These are phyloP conservation scores for Ceyx melanurus DNA, from an alignment of 2,113 vertebrate species.

Conservation along the genomic window DNA sequence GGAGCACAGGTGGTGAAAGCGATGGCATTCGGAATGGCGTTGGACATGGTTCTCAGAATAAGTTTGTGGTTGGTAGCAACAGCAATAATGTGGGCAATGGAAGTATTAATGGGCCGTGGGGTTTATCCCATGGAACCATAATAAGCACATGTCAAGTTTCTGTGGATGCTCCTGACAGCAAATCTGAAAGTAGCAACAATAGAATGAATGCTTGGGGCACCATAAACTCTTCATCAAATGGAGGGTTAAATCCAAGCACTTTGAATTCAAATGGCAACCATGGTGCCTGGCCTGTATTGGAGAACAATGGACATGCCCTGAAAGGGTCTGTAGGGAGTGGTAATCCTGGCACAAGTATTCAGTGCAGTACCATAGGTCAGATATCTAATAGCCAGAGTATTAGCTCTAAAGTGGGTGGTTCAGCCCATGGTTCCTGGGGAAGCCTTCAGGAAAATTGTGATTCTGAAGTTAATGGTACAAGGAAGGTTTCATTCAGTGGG, in stretches of 20 bases:
- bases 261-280: slow-evolving; percentile 95
- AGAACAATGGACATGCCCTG: slow-evolving; percentile 86
- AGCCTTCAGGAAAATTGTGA: slow-evolving; percentile 86
- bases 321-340: slow-evolving; percentile 84
- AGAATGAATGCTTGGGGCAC: slow-evolving; percentile 85
- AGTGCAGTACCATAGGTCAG: slow-evolving; percentile 85
- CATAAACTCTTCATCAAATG: slow-evolving; percentile 87
- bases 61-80: slow-evolving; percentile 85
- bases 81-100: slow-evolving; percentile 93
- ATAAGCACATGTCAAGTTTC: slow-evolving; percentile 88
- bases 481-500: slow-evolving; percentile 91
- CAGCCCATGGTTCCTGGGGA: slow-evolving; percentile 87
- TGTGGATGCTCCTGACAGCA: slow-evolving; percentile 82
- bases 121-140: slow-evolving; percentile 77
- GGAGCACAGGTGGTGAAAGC: slow-evolving; percentile 81
- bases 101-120: slow-evolving; percentile 83
- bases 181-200: slow-evolving; percentile 83
- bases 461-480: slow-evolving; percentile 90
- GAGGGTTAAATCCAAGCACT: slow-evolving; percentile 94
- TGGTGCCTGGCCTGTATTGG: slow-evolving; percentile 91
- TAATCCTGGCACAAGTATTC: slow-evolving; percentile 81
- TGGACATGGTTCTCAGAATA: slow-evolving; percentile 81
- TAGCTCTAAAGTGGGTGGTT: slow-evolving; percentile 84
- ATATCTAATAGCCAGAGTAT: slow-evolving; percentile 84
- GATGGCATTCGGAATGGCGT: slow-evolving; percentile 85